Base-by-base conservation (phyloP, 2,797 vertebrate genomes). In the Tapera naevia region DNA sequence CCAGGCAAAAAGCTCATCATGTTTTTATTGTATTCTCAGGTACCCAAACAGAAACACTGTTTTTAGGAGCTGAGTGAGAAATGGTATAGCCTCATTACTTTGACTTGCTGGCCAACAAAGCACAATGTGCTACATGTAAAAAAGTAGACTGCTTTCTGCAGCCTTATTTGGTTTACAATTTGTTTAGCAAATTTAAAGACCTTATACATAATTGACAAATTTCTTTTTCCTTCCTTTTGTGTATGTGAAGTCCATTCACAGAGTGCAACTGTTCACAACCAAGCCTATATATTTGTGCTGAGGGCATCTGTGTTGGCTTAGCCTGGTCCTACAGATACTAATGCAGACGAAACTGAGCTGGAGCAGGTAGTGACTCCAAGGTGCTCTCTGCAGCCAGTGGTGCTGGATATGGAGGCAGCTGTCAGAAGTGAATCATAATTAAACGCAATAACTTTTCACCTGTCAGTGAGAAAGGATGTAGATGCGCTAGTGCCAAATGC, bases 21-120 rank as follows among this genome's bases (percentile, higher is more conserved):
- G 13, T 60, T 93, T 91, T 86, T 92, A 73, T 92, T 89, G 16
- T 60, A 12, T 71, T 94, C 37, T 89, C 61, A 56, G 86, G 37
- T 88, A 21, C 62, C 64, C 71, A 64, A 82, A 73, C 24, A 79
- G 78, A 85, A 89, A 62, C 85, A 33, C 57, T 89, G 39, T 0
- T 54, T 91, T 27, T 83, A 78, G 79, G 33, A 82, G 33, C 62
- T 41, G 28, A 80, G 39, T 45, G 25, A 61, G 89, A 50, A 73
- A 80, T 74, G 45, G 45, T 46, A 17, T 60, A 13, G n/a, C 57
- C 28, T 11, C 62, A 86, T 65, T n/a, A 28, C 37, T 88, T 84
- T 9, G 46, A 33, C 11, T 73, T 64, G 11, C 25, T 87, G 37
- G 21, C 67, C 67, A 71, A 35, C 71, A 51, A 82, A 66, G 37